Evolutionary conservation across 2,113 vertebrate genomes (phyloP).

Genomic region (Sinosuthora webbiana): DNA sequence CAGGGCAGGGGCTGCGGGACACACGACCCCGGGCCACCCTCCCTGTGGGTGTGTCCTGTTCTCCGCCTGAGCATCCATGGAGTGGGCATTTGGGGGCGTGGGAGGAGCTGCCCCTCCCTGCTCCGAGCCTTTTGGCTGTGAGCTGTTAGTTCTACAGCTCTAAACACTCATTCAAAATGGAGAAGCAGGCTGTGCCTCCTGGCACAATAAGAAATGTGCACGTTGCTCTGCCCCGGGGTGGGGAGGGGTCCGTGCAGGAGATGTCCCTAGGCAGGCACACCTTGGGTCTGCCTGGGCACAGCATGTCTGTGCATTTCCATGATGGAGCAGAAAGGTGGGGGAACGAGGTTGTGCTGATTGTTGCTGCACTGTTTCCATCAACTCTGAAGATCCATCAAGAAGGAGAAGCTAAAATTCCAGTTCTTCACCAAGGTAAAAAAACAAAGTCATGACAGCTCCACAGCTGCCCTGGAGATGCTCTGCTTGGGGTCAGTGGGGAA

Average conservation of each 20-base stretch:
- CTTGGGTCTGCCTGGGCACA: not conserved
- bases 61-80: not conserved
- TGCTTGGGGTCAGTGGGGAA: not conserved
- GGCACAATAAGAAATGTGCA: not conserved
- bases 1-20: not conserved
- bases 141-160: not conserved
- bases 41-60: not conserved
- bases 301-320: not conserved
- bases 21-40: not conserved
- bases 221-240: not conserved
- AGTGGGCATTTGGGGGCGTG: accelerated
- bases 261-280: not conserved
- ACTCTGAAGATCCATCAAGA: not conserved
- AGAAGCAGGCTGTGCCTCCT: not conserved
- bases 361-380: not conserved
- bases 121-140: not conserved
- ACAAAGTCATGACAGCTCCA: not conserved
- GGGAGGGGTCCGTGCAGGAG: not conserved
- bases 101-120: not conserved
- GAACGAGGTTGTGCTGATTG: not conserved
- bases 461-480: not conserved
- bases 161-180: not conserved
- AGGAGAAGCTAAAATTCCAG: not conserved
- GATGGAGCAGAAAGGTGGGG: not conserved
- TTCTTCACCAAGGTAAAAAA: not conserved